phyloP scores from a whole-genome alignment of 2,113 vertebrate genomes.

The Ptilonorhynchus violaceus region DNA sequence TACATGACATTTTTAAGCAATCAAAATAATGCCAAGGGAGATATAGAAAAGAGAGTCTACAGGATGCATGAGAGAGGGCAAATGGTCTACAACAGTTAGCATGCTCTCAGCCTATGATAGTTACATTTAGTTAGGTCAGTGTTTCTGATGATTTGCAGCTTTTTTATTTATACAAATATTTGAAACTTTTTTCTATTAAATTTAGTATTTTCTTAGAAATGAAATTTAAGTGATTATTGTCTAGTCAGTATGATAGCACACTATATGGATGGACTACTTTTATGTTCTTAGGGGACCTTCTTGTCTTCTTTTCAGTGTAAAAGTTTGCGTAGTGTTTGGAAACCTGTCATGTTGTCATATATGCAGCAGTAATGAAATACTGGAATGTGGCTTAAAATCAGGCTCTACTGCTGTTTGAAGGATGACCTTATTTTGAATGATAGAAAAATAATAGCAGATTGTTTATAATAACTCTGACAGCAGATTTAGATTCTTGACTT shows the following conservation, averaged over 20 bases:
- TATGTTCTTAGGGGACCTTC: background rate
- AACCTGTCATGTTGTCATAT: background rate
- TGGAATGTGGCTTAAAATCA: background rate
- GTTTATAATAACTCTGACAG: conserved; percentile 21
- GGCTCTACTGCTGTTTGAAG: background rate
- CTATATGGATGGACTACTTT: background rate
- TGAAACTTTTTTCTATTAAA: background rate
- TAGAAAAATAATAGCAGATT: conserved; percentile 24
- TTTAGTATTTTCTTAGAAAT: background rate
- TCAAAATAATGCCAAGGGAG: conserved; percentile 66
- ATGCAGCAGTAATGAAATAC: background rate
- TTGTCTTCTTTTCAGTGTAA: background rate
- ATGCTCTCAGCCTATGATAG: background rate
- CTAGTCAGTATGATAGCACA: background rate
- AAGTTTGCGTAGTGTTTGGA: background rate
- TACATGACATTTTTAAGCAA: conserved; percentile 80
- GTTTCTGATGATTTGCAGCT: background rate
- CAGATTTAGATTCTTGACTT: background rate
- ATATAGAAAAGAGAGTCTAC: conserved; percentile 39
- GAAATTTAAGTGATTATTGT: background rate
- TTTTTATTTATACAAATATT: background rate
- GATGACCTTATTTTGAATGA: conserved; percentile 2
- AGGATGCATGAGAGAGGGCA: conserved; percentile 36
- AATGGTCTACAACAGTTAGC: background rate
- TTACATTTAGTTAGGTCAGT: background rate